Evolutionary conservation across 2,888 invertebrate genomes (phyloP).

Genomic region (Tipula confusa): DNA sequence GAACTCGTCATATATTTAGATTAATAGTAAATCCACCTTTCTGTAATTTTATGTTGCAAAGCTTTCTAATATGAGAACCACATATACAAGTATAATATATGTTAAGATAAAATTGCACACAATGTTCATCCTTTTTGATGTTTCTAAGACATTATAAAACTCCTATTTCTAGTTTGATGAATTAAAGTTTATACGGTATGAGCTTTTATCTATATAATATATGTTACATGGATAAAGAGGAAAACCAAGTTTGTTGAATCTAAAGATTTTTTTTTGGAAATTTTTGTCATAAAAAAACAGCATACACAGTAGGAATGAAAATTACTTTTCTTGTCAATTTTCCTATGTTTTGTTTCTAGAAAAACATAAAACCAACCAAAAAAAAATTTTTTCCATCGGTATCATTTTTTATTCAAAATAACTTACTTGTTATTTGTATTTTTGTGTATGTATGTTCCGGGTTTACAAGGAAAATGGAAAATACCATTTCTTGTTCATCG

Average conservation of each 20-base stretch:
- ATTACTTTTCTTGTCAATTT: conserved; percentile 25
- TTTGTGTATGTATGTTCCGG: background rate
- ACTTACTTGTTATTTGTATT: background rate
- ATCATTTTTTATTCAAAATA: conserved; percentile 12
- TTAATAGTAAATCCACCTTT: background rate
- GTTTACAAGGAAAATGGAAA: background rate
- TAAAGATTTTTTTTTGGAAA: background rate
- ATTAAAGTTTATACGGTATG: conserved; percentile 12
- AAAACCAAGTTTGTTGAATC: background rate
- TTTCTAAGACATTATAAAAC: background rate
- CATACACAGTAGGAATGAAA: conserved; percentile 25
- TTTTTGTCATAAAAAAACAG: conserved; percentile 3
- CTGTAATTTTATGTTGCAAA: background rate
- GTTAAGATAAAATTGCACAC: background rate
- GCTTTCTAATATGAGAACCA: background rate
- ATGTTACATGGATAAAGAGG: background rate
- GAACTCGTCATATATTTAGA: no score
- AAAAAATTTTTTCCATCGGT: background rate
- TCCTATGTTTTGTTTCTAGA: background rate
- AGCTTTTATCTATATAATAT: background rate
- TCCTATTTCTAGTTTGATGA: conserved; percentile 12
- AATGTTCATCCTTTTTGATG: conserved; percentile 20
- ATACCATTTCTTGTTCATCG: background rate
- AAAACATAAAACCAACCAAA: conserved; percentile 3
- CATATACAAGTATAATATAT: background rate